A percentile compares a stretch with the other conserved stretches of the same genome.
These are phyloP conservation scores for Polymixis flavicincta DNA, from an alignment of 2,888 invertebrate species.

Conservation along the genomic window DNA sequence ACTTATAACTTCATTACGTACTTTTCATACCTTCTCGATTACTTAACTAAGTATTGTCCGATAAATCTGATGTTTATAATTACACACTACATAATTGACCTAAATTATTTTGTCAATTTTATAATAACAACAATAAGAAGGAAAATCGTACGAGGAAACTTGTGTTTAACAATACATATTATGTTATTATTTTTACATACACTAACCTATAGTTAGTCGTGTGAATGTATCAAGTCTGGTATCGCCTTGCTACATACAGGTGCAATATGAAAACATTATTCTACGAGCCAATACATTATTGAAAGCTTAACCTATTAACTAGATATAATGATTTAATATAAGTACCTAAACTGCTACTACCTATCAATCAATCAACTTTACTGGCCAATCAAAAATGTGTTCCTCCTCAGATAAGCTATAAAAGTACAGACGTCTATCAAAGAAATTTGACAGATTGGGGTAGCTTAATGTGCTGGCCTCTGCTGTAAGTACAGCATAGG, in stretches of 20 bases:
- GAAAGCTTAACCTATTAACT: background rate
- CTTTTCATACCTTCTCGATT: background rate
- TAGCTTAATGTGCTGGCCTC: too few species aligned
- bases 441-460: too few species aligned
- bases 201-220: background rate
- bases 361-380: background rate
- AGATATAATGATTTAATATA: background rate
- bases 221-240: background rate
- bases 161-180: background rate
- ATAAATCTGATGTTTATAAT: background rate
- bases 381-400: background rate
- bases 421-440: too few species aligned
- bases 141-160: constrained; percentile 15
- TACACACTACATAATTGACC: background rate
- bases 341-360: background rate
- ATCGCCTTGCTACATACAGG: background rate
- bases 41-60: background rate
- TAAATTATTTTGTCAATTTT: constrained; percentile 9
- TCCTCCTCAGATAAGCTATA: too few species aligned
- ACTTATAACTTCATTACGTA: background rate
- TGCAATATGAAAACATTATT: constrained; percentile 9
- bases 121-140: constrained; percentile 4
- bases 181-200: background rate
- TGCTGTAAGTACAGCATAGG: too few species aligned
- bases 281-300: background rate